Base-by-base conservation (phyloP, 2,888 invertebrate genomes). In the Limnephilus lunatus region DNA sequence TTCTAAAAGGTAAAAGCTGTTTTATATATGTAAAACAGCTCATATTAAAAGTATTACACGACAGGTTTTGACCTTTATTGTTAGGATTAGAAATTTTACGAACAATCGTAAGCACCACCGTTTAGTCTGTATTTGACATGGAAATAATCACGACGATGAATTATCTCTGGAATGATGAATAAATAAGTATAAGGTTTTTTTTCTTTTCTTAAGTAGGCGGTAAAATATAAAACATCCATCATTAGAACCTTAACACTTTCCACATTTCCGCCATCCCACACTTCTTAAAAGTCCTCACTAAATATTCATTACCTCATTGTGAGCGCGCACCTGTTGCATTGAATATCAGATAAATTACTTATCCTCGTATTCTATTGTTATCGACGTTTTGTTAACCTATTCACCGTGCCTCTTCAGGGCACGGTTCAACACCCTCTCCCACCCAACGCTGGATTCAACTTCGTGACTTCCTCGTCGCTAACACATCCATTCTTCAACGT, bases 401-500 rank as follows among this genome's bases (percentile, higher is more conserved):
- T 68, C 68, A 68, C 68, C 7, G 68, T 68, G 9, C 68, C 68
- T 68, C 68, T 68, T 68, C 68, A n/a, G 68, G 68, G 32, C 83
- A 83, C 83, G 35, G 83, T 83, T 83, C 83, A 83, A 83, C 25
- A 83, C 25, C 83, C 83, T 83, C 83, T 25, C 32, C 5, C 68
- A 25, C 83, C 35, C 83, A 25, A 25, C 83, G 35, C 83, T 14
- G 15, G 83, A 32, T 83, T 32, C 68, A 2, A 68, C 9, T 32
- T 83, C 83, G 83, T 83, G 83, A 83, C 83, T 83, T 83, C 83
- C 83, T 83, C 83, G 83, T 39, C 35, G 32, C 35, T 83, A 35
- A 83, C 83, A 83, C 83, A 35, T 68, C 68, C 68, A 68, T 68
- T 68, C 83, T 83, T 83, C 83, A 83, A 25, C 35, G 68, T 68